Base-by-base conservation (phyloP, 2,888 invertebrate species). In the Andrena dorsata region DNA sequence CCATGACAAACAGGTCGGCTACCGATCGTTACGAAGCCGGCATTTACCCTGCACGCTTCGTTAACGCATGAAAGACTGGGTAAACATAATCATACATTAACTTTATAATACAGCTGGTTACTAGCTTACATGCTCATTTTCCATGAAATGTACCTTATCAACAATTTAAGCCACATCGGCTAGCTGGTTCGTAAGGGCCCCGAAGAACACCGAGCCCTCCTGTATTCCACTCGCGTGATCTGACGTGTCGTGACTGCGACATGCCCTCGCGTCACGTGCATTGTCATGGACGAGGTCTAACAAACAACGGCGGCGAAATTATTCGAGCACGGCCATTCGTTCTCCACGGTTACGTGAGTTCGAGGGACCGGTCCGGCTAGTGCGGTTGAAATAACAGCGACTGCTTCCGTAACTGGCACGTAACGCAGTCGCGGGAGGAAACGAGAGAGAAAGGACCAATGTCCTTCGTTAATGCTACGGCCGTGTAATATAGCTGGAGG, bases 321-420 rank as follows among this genome's bases (percentile, higher is more conserved):
- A 87, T 85, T 80, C 83, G 77, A 65, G 75, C 75, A 41, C 75
- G 64, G 68, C 63, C 76, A 80, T 87, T 83, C 83, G 82, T 58
- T 86, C 79, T 82, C 76, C 68, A 85, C 78, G 86, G 83, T 86
- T 87, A 83, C 80, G 80, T 82, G 85, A 63, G 68, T 87, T 82
- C 76, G 72, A 76, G 74, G 64, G 80, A 80, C 78, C 56, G 65
- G 65, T 69, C 65, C 65, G 76, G 32, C 30, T 32, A 20, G 80
- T 28, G 28, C 69, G 60, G 70, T 79, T 76, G 85, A 81, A 83
- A 86, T 80, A 87, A 85, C 84, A 82, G 72, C 73, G 53, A 30
- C 71, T 76, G 66, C 80, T 85, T 84, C 86, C 78, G 87, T 83
- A 83, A 82, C 83, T 75, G 64, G 79, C 72, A 63, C 75, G 83